Percentiles rank a stretch among this genome's conserved stretches.
phyloP scores from a whole-genome alignment of 2,797 vertebrate genomes.

The Megalops cyprinoides region DNA sequence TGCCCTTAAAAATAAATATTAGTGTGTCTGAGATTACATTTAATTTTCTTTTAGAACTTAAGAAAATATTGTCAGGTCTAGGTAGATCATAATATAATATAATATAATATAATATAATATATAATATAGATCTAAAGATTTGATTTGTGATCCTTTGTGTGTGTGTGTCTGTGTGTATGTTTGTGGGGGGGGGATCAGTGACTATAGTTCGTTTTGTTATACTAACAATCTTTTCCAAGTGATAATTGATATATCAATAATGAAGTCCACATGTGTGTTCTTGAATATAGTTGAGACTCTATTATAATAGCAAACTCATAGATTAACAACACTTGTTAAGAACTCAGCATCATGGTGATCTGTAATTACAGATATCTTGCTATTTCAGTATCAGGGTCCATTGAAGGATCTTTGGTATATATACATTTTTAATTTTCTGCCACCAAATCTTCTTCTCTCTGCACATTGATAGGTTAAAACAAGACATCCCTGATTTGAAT shows the following conservation, averaged over 20 bases:
- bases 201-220: background rate
- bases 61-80: too few species aligned
- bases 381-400: background rate
- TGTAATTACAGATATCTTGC: background rate
- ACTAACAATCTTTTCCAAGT: background rate
- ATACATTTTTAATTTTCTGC: background rate
- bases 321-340: background rate
- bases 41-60: too few species aligned
- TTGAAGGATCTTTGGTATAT: background rate
- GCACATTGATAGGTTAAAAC: background rate
- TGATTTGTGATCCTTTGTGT: too few species aligned
- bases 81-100: too few species aligned
- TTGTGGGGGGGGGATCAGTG: background rate
- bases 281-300: background rate
- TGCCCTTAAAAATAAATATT: too few species aligned
- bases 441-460: background rate
- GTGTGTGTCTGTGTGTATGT: background rate
- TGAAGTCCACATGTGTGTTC: background rate
- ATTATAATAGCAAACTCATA: background rate
- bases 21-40: too few species aligned
- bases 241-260: background rate
- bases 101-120: too few species aligned
- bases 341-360: background rate
- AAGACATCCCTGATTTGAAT: slow-evolving; percentile 15
- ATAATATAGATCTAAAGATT: background rate